Evolutionary conservation across 2,113 vertebrate species (phyloP), one percentile per base, ranked within the genome.

Genomic region (Hymenochirus boettgeri): DNA sequence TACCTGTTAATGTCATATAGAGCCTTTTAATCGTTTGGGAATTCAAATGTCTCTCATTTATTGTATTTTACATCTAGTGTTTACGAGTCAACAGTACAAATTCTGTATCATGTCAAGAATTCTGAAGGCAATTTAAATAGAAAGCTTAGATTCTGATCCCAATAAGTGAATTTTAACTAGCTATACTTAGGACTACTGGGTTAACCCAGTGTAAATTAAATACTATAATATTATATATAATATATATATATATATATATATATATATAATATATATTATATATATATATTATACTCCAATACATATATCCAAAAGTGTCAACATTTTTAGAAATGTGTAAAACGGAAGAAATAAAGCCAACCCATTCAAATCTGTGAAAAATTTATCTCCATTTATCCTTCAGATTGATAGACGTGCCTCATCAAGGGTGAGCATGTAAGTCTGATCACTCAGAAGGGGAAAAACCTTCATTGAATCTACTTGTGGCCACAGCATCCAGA

Each of bases 221-320:
- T 15, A n/a, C 39, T 42, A 15, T 42, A 15, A 1, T 19, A 42
- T 60, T 71, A 31, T 57, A 18, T 55, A 21, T 17, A n/a, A 42
- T 45, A 18, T 17, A 45, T 9, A 5, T 59, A n/a, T 24, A 25
- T 59, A 13, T 45, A n/a, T 25, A 26, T 25, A 35, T 26, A 39
- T 24, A 23, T 42, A 58, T 39, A 37, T 58, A 24, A n/a, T n/a
- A n/a, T n/a, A n/a, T n/a, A n/a, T n/a, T 26, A 4, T 22, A 7
- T 25, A n/a, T n/a, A n/a, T n/a, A n/a, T n/a, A n/a, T n/a, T n/a
- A n/a, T n/a, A n/a, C n/a, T n/a, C n/a, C n/a, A n/a, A n/a, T n/a
- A n/a, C n/a, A n/a, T n/a, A n/a, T n/a, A 31, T 22, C 19, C 21
- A 29, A 33, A 22, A 31, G 29, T 31, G 10, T 31, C n/a, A n/a